Base-by-base conservation (phyloP, 2,797 vertebrate species). In the Bradypodion ventrale region DNA sequence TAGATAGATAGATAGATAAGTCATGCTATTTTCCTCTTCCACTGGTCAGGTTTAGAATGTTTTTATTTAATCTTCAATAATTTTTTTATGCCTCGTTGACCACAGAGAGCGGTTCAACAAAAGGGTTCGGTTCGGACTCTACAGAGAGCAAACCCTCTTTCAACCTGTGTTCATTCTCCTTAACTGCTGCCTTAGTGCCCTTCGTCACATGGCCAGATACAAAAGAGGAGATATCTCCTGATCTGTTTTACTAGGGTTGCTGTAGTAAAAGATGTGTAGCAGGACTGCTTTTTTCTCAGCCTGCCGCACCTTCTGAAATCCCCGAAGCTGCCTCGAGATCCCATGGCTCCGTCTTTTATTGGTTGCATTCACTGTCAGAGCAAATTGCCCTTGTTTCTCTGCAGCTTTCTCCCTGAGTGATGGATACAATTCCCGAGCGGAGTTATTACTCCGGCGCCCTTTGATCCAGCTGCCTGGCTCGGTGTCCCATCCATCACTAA, bases 361-460 rank as follows among this genome's bases (percentile, higher is more conserved):
- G 19, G 27, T 42, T 12, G 52, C 69, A 25, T 44, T 40, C 15
- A 15, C 25, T 7, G 7, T 46, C 62, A 1, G 12, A 42, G 49
- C 60, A 66, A 46, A 65, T 66, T 68, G 62, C 60, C 84, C 84
- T 85, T 75, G 77, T n/a, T 60, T 75, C 35, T 25, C 29, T 23
- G 3, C 35, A 27, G n/a, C 62, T 37, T 63, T 63, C 40, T 7
- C 56, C 21, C 83, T 80, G 72, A 85, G 70, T 42, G 78, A 80
- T 75, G 70, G 78, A 66, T 75, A 80, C 83, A 75, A 80, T 85
- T 85, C 83, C 83, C 69, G 68, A 73, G 68, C 59, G 35, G 83
- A 84, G 83, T 78, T 84, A 84, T 84, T 79, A 84, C 83, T 78
- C 32, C 13, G 16, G 70, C 29, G 60, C 70, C 70, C 70, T 83